Evolutionary conservation across 1,140 invertebrate genomes (phyloP), one percentile per base, ranked within the genome.

Genomic region (Cydia strobilella): DNA sequence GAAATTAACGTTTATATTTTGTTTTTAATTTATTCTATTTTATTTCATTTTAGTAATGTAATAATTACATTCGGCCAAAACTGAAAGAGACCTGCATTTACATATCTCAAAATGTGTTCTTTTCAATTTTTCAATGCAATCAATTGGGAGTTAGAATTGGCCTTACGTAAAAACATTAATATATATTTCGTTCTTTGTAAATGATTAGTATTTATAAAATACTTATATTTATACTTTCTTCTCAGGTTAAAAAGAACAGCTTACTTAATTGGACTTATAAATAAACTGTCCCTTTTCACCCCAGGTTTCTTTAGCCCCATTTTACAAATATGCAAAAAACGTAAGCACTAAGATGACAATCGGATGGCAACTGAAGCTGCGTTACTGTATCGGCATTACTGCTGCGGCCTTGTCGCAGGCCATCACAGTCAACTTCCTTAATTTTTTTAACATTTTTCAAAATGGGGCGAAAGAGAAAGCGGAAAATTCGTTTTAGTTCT

Each of bases 21-120:
- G 59, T 74, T 74, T 66, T 48, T 74, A 74, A 74, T 74, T 74
- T 74, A 74, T 74, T 74, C 39, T 48, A 12, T 13, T 51, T 15
- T 2, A 15, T 23, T 59, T 59, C 0, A 18, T 23, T 23, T 59
- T 9, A 59, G 10, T 59, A 10, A 9, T 3, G 18, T 51, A 51
- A 4, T 15, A 6, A n/a, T n/a, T n/a, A 18, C 4, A 23, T 59
- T 59, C 9, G n/a, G 51, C n/a, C 51, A 20, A 54, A 18, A 59
- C n/a, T 23, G n/a, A 59, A 59, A 59, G n/a, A n/a, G 12, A 59
- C 54, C 20, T 59, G 54, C 54, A 59, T 59, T 59, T 59, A n/a
- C n/a, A n/a, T n/a, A 59, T 59, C 3, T 23, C 9, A 23, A 23
- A 59, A 59, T 59, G 9, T 23, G 20, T 59, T 23, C 9, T 23